Percentiles rank a stretch among this genome's conserved stretches.
These are phyloP conservation scores for Musca domestica DNA, from an alignment of 1,140 invertebrate genomes.

Conservation along the genomic window DNA sequence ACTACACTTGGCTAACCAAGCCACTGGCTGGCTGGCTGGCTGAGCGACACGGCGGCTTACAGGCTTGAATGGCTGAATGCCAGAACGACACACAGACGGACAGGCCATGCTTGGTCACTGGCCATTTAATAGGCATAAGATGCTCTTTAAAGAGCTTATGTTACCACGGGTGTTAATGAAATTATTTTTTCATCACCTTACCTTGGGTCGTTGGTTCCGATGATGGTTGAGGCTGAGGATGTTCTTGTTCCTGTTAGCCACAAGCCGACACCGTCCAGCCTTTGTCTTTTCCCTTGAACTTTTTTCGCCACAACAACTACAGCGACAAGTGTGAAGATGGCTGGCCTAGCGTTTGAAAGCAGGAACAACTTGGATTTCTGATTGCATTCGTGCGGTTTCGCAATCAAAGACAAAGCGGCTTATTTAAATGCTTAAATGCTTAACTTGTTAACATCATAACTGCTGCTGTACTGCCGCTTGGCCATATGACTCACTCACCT, in stretches of 20 bases:
- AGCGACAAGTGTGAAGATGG: no score
- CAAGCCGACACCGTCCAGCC: no score
- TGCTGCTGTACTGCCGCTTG: no score
- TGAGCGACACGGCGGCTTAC: background rate
- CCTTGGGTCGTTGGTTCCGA: no score
- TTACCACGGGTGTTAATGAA: constrained; percentile 22
- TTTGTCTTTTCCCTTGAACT: no score
- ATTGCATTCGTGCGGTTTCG: no score
- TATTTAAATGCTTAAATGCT: constrained; percentile 21
- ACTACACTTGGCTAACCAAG: background rate
- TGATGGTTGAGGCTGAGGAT: no score
- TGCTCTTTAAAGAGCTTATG: constrained; percentile 19
- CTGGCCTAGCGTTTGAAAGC: no score
- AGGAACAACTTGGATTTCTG: no score
- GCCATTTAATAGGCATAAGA: constrained; percentile 20
- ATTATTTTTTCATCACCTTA: constrained; percentile 20
- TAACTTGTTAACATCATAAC: constrained; percentile 16
- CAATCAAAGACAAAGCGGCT: constrained; percentile 20
- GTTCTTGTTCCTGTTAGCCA: no score
- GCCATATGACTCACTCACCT: no score
- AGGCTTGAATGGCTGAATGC: constrained; percentile 5
- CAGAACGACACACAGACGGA: background rate
- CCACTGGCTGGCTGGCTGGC: background rate
- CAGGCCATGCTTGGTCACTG: constrained; percentile 5
- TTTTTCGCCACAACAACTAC: no score